Conservation (phyloP, 2,113 vertebrate genomes). For the Vulpes ferrilata region DNA sequence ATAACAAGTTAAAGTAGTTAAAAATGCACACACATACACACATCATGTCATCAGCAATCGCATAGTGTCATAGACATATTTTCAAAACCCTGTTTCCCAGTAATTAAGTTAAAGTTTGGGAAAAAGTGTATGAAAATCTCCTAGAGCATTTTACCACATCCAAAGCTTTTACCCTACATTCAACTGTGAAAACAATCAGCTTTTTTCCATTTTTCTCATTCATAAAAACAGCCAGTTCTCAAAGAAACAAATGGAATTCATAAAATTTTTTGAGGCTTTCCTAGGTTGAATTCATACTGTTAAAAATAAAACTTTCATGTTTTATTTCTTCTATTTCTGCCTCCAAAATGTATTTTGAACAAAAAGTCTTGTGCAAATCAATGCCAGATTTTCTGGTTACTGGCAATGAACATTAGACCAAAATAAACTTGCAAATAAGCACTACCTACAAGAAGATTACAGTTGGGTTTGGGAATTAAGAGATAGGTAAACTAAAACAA, state of each 20-base stretch:
- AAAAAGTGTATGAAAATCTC: slow-evolving; percentile 24
- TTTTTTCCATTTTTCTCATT: not conserved
- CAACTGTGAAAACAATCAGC: not conserved
- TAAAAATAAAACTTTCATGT: not conserved
- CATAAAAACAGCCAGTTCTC: not conserved
- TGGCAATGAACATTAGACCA: not conserved
- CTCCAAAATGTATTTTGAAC: slow-evolving; percentile 45
- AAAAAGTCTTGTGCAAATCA: not conserved
- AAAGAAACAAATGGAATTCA: not conserved
- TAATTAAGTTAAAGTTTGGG: not conserved
- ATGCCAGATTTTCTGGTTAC: slow-evolving; percentile 14
- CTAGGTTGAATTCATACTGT: not conserved
- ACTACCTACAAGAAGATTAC: not conserved
- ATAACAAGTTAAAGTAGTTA: not conserved
- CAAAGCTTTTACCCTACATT: not conserved
- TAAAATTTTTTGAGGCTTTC: not conserved
- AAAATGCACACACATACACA: not conserved
- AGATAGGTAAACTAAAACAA: not conserved
- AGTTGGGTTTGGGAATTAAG: not conserved
- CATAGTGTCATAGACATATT: not conserved
- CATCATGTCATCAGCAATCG: not conserved
- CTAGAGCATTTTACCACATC: not conserved
- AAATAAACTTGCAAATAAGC: not conserved
- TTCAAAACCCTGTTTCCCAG: slow-evolving; percentile 22
- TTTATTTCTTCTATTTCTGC: slow-evolving; percentile 5